These are phyloP conservation scores for Nasonia vitripennis DNA, from an alignment of 1,140 invertebrate genomes.

Conservation along the genomic window DNA sequence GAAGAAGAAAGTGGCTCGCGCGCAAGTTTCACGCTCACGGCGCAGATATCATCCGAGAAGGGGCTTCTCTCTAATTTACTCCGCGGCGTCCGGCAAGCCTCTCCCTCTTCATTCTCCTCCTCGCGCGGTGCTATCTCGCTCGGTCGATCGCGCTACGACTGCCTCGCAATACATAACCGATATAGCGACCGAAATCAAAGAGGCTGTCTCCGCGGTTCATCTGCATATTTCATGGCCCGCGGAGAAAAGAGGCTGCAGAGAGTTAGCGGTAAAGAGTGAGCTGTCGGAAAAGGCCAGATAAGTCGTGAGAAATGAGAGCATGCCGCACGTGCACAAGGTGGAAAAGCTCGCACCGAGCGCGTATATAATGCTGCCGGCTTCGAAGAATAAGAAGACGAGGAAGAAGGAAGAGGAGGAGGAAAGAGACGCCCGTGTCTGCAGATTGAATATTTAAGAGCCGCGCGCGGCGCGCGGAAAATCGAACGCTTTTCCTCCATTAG, in stretches of 20 bases:
- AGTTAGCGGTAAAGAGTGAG: conserved; percentile 31
- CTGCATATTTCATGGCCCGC: conserved; percentile 44
- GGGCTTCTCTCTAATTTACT: conserved; percentile 39
- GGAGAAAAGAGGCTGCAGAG: background rate
- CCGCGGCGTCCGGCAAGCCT: background rate
- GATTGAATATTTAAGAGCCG: conserved; percentile 70
- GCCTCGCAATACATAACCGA: background rate
- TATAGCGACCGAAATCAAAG: conserved; percentile 27
- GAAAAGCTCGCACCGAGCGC: background rate
- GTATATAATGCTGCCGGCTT: background rate
- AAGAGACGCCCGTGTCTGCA: conserved; percentile 37
- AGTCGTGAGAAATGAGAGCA: conserved; percentile 49
- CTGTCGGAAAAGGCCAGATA: conserved; percentile 46
- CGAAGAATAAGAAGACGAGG: conserved; percentile 38
- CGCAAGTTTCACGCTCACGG: conserved; percentile 14
- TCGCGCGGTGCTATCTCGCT: background rate
- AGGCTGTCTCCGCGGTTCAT: background rate
- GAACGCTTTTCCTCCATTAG: conserved; percentile 70
- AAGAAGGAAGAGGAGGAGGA: conserved; percentile 27
- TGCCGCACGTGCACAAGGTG: conserved; percentile 25
- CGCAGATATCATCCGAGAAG: conserved; percentile 13
- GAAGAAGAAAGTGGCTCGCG: background rate
- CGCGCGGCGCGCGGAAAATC: conserved; percentile 65
- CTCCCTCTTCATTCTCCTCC: background rate
- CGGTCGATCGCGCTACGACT: too few relatives aligned